phyloP scores from a whole-genome alignment of 2,888 invertebrate genomes.

The Ptilodon capucinus region DNA sequence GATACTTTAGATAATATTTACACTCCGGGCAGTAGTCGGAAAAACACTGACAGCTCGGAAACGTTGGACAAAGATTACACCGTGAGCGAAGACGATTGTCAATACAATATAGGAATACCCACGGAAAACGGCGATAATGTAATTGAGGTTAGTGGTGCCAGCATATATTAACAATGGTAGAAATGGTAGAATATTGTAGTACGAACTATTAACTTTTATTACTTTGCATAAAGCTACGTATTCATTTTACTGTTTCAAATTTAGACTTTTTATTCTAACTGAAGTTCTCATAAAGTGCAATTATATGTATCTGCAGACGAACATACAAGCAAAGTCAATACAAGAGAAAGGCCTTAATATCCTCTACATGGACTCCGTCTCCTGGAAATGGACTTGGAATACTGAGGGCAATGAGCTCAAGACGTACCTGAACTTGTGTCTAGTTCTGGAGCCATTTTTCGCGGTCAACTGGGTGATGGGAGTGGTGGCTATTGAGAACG shows the following conservation, averaged over 20 bases:
- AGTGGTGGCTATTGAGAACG: conserved; percentile 87
- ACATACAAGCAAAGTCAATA: conserved; percentile 41
- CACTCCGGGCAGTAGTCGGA: conserved; percentile 66
- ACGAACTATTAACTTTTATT: not conserved
- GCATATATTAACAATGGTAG: not conserved
- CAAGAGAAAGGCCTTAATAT: conserved; percentile 66
- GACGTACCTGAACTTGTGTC: conserved; percentile 83
- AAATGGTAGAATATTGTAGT: conserved; percentile 6
- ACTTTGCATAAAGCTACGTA: not conserved
- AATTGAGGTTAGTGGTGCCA: conserved; percentile 51
- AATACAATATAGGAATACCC: conserved; percentile 51
- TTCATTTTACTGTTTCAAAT: no score
- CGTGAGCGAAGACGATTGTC: conserved; percentile 66
- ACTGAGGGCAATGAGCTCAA: conserved; percentile 83
- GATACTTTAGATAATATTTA: conserved; percentile 67
- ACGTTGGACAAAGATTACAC: conserved; percentile 68
- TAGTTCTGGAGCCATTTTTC: conserved; percentile 87
- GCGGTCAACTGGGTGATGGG: conserved; percentile 89
- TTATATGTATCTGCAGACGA: conserved; percentile 25
- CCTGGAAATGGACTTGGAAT: conserved; percentile 73
- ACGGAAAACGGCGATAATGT: conserved; percentile 51
- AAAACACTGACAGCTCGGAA: conserved; percentile 73
- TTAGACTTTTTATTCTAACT: no score
- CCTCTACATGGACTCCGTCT: conserved; percentile 74
- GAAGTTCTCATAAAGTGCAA: no score